phyloP scores from a whole-genome alignment of 2,113 vertebrate genomes.

The Pelecanus crispus region DNA sequence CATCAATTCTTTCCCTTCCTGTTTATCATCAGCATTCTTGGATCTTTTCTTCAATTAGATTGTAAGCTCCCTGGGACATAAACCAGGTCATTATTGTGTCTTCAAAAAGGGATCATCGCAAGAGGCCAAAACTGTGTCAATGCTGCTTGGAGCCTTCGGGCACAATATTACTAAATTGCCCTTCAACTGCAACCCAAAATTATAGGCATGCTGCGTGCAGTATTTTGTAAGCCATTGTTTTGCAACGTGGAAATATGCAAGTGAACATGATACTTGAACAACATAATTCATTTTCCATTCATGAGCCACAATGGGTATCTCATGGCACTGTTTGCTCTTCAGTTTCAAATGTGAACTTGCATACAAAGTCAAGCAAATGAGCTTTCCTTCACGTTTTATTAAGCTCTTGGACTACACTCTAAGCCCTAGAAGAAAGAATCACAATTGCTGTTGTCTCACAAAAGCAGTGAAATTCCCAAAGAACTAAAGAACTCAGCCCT shows the following conservation, averaged over 20 bases:
- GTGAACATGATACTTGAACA: slow-evolving; percentile 64
- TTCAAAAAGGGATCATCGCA: slow-evolving; percentile 31
- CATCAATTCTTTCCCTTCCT: neutral
- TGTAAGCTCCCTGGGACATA: slow-evolving; percentile 21
- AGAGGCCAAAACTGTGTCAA: slow-evolving; percentile 32
- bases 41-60: neutral
- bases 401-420: neutral
- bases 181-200: slow-evolving; percentile 57
- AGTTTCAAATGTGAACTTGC: slow-evolving; percentile 53
- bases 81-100: slow-evolving; percentile 55
- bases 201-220: slow-evolving; percentile 51
- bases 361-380: slow-evolving; percentile 45
- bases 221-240: slow-evolving; percentile 67
- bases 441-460: slow-evolving; percentile 24
- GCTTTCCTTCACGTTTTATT: slow-evolving; percentile 33
- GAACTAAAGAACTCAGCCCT: neutral
- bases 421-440: slow-evolving; percentile 26
- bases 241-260: slow-evolving; percentile 64
- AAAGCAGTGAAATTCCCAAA: slow-evolving; percentile 18
- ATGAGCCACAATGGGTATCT: slow-evolving; percentile 62
- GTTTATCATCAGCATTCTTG: slow-evolving; percentile 19
- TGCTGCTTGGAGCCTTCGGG: slow-evolving; percentile 36
- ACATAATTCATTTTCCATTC: slow-evolving; percentile 66
- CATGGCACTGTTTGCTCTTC: slow-evolving; percentile 45
- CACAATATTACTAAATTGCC: slow-evolving; percentile 58